Evolutionary conservation across 1,140 invertebrate species (phyloP).

Genomic region (Halotydeus destructor): DNA sequence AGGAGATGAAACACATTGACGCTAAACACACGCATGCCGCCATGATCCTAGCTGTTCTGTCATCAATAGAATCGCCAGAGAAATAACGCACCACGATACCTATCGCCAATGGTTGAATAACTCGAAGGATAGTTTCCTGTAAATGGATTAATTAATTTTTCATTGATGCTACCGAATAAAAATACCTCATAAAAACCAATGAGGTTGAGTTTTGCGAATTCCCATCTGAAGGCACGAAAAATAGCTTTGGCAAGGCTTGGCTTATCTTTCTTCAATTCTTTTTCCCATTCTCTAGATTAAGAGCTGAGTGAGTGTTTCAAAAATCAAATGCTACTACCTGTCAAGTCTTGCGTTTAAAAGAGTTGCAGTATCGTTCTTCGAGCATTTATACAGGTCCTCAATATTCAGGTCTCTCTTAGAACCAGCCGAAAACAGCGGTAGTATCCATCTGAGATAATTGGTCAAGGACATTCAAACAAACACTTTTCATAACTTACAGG

Average conservation of each 20-base stretch:
- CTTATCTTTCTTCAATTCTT: conserved; percentile 7
- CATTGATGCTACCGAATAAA: neutral
- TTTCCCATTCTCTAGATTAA: conserved; percentile 7
- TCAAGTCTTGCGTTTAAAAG: conserved; percentile 33
- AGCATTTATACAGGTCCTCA: conserved; percentile 41
- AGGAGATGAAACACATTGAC: conserved; percentile 38
- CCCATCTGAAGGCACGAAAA: neutral
- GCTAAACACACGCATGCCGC: conserved; percentile 16
- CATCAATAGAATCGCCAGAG: conserved; percentile 1
- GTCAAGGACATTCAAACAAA: neutral
- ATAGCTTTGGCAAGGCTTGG: conserved; percentile 1
- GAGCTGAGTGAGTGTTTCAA: conserved; percentile 1
- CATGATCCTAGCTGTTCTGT: conserved; percentile 3
- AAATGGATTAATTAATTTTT: conserved; percentile 5
- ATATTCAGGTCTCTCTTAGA: conserved; percentile 36
- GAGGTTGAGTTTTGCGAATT: conserved; percentile 10
- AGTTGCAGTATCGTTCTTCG: conserved; percentile 36
- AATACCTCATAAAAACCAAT: neutral
- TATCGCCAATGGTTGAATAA: conserved; percentile 17
- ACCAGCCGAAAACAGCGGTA: conserved; percentile 8
- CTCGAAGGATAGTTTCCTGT: conserved; percentile 12
- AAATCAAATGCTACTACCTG: conserved; percentile 25
- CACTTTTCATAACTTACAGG: conserved; percentile 5
- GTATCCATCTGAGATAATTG: conserved; percentile 11
- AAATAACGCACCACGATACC: conserved; percentile 17